A percentile compares a stretch with the other conserved stretches of the same genome.
Evolutionary conservation across 2,797 vertebrate genomes (phyloP).

Genomic region (Cottoperca gobio): DNA sequence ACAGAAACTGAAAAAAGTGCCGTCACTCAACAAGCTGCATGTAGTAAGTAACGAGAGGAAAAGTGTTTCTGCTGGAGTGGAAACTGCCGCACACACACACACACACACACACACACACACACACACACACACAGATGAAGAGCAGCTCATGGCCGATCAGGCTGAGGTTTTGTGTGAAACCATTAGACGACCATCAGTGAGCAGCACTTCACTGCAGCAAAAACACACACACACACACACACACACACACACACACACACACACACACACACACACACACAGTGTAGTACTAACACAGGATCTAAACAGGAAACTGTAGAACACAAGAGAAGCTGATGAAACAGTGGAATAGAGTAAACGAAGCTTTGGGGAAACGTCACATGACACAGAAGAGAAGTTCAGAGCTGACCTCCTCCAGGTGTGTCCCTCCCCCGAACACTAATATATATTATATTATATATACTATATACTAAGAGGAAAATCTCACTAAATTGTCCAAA

Average conservation of each 20-base stretch:
- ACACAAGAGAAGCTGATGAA: background rate
- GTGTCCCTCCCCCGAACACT: no score
- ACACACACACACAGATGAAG: conserved; percentile 14
- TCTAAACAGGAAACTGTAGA: background rate
- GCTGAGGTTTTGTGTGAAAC: conserved; percentile 65
- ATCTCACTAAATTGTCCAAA: no score
- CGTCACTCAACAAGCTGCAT: conserved; percentile 2
- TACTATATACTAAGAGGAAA: no score
- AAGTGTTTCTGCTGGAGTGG: conserved; percentile 39
- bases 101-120: conserved; percentile 5
- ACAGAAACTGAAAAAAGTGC: background rate
- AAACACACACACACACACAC: conserved; percentile 24
- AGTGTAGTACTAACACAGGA: background rate
- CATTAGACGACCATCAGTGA: conserved; percentile 60
- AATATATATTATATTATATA: no score
- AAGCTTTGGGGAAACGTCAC: no score
- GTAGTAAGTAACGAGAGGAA: conserved; percentile 19
- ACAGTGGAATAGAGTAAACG: background rate
- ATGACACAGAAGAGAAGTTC: no score
- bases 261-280: conserved; percentile 1
- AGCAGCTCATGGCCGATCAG: conserved; percentile 34
- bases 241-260: conserved; percentile 37
- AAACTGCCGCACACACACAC: conserved; percentile 21
- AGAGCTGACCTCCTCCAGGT: no score
- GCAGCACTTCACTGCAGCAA: conserved; percentile 41